Evolutionary conservation across 2,797 vertebrate genomes (phyloP).

Genomic region (Trachops cirrhosus): DNA sequence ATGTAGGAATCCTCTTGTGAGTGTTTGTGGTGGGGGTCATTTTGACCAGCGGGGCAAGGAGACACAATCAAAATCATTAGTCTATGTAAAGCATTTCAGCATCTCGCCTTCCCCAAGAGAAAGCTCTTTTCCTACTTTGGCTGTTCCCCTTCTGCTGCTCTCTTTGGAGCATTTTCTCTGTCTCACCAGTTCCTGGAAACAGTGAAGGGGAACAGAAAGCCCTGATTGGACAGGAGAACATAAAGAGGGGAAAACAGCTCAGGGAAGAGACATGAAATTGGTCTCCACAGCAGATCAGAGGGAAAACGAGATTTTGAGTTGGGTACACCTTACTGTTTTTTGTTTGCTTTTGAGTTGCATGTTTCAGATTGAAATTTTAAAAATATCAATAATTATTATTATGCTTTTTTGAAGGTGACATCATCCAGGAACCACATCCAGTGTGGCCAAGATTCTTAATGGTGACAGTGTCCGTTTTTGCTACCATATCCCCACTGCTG

Average conservation of each 20-base stretch:
- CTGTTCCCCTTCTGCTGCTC: not conserved
- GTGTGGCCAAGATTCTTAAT: not conserved
- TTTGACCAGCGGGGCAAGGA: slow-evolving; percentile 7
- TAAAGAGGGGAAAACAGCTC: not conserved
- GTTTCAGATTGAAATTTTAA: not conserved
- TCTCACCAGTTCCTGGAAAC: not conserved
- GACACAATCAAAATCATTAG: not conserved
- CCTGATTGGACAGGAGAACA: not conserved
- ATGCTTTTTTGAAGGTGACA: not conserved
- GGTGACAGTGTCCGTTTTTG: not conserved
- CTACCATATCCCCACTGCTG: not conserved
- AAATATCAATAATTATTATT: not conserved
- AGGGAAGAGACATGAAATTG: not conserved
- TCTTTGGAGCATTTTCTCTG: not conserved
- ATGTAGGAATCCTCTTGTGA: not conserved
- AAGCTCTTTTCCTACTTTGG: not conserved
- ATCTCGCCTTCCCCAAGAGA: not conserved
- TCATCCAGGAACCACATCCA: not conserved
- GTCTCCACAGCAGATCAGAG: not conserved
- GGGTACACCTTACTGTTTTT: not conserved
- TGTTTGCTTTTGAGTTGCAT: not conserved
- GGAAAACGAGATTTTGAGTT: not conserved
- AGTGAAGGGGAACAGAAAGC: not conserved
- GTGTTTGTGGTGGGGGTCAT: not conserved
- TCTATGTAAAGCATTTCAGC: not conserved